phyloP scores from a whole-genome alignment of 1,140 invertebrate genomes.

The Diplogasteroides magnus region DNA sequence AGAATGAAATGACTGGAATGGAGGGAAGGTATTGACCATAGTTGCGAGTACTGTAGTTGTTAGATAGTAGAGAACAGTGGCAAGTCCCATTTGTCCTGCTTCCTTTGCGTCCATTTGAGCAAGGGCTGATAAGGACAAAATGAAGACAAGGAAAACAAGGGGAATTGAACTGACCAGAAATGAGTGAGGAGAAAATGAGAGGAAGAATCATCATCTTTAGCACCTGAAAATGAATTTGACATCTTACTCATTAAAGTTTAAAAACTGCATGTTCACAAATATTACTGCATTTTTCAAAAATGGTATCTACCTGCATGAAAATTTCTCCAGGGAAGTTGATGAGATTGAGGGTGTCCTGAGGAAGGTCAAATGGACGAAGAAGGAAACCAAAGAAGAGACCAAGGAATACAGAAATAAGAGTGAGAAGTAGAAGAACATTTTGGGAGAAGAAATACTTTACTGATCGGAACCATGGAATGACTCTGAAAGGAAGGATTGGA shows the following conservation, averaged over 20 bases:
- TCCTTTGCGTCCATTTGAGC: slow-evolving; percentile 41
- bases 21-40: slow-evolving; percentile 38
- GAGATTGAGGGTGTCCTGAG: slow-evolving; percentile 38
- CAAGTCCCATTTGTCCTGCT: slow-evolving; percentile 56
- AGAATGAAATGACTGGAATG: too few relatives aligned
- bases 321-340: slow-evolving; percentile 49
- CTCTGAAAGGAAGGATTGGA: too few relatives aligned
- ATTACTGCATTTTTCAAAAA: not conserved
- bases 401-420: slow-evolving; percentile 45
- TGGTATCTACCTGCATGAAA: slow-evolving; percentile 23
- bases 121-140: slow-evolving; percentile 26
- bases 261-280: slow-evolving; percentile 18
- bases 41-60: slow-evolving; percentile 58
- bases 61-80: slow-evolving; percentile 59
- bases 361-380: slow-evolving; percentile 38
- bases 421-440: slow-evolving; percentile 49
- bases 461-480: too few relatives aligned
- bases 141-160: not conserved
- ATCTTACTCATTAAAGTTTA: not conserved
- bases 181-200: slow-evolving; percentile 35
- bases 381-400: slow-evolving; percentile 44
- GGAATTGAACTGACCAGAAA: slow-evolving; percentile 21
- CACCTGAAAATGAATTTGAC: too few relatives aligned
- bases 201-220: slow-evolving; percentile 32
- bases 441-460: slow-evolving; percentile 32